These are phyloP conservation scores for Mayetiola destructor DNA, from an alignment of 2,888 invertebrate species.

Conservation along the genomic window DNA sequence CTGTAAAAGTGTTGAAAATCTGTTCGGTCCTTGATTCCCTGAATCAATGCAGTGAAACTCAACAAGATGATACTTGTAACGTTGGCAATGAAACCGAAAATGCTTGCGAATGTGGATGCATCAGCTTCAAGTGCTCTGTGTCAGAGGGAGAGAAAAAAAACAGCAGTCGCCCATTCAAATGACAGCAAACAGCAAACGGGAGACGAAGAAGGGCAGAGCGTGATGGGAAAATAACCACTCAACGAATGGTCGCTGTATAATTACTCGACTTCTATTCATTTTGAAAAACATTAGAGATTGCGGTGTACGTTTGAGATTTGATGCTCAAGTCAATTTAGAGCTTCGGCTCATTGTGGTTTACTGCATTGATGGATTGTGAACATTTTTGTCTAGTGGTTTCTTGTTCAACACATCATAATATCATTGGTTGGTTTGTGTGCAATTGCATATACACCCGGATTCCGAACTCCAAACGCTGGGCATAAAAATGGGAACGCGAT, in stretches of 20 bases:
- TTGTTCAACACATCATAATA: no score
- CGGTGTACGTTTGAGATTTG: not conserved
- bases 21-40: slow-evolving; percentile 5
- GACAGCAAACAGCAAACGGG: no score
- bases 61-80: slow-evolving; percentile 7
- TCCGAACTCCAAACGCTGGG: no score
- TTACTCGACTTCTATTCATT: slow-evolving; percentile 3
- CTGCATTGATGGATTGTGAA: not conserved
- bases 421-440: no score
- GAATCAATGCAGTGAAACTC: slow-evolving; percentile 9
- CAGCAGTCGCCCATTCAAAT: no score
- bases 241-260: slow-evolving; percentile 10
- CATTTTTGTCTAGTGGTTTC: not conserved
- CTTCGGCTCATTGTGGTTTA: not conserved
- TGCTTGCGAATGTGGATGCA: not conserved
- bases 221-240: slow-evolving; percentile 9
- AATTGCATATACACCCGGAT: no score
- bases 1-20: slow-evolving; percentile 10
- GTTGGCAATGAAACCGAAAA: slow-evolving; percentile 5
- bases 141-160: not conserved
- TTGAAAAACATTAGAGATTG: not conserved
- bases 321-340: not conserved
- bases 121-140: not conserved
- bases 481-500: no score
- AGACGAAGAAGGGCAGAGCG: no score